Conservation (phyloP, 2,113 vertebrate species). For the Anas platyrhynchos region DNA sequence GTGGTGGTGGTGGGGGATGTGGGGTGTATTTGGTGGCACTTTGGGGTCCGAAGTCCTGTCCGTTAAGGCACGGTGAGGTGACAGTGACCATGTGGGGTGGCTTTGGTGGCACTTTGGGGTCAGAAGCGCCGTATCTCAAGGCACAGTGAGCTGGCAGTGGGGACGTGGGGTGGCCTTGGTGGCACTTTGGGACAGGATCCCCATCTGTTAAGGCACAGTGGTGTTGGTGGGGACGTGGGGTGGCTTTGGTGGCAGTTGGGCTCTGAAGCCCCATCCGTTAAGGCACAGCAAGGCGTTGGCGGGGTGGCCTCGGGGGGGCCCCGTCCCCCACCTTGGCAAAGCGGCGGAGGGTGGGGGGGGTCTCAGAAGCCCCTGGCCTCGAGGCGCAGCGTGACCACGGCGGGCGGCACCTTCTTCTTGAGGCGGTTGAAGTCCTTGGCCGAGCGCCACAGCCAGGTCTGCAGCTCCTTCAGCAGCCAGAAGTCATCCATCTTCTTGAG, state of each 20-base stretch:
- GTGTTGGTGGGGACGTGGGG: too few species aligned
- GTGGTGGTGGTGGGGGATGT: fast-evolving
- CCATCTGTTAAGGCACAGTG: not conserved
- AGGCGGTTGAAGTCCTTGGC: constrained; percentile 97
- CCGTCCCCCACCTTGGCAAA: fast-evolving
- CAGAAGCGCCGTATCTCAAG: not conserved
- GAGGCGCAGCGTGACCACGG: constrained; percentile 73
- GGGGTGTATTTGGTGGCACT: not conserved
- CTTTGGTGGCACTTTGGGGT: not conserved
- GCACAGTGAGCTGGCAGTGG: not conserved
- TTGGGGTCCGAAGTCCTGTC: not conserved
- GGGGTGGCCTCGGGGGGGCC: not conserved
- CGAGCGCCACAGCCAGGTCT: constrained; percentile 96
- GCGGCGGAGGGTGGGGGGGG: not conserved
- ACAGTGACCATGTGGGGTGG: not conserved
- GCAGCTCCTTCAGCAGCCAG: constrained; percentile 95
- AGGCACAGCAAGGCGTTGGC: not conserved
- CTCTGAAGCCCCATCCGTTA: not conserved
- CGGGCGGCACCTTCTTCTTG: constrained; percentile 85
- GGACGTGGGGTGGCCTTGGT: not conserved
- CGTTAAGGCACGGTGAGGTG: not conserved
- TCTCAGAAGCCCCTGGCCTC: constrained; percentile 75
- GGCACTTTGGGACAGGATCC: not conserved
- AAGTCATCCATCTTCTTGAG: constrained; percentile 96
- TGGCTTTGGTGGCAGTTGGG: not conserved